Evolutionary conservation across 2,888 invertebrate species (phyloP).

Genomic region (Napeogenes sylphis): DNA sequence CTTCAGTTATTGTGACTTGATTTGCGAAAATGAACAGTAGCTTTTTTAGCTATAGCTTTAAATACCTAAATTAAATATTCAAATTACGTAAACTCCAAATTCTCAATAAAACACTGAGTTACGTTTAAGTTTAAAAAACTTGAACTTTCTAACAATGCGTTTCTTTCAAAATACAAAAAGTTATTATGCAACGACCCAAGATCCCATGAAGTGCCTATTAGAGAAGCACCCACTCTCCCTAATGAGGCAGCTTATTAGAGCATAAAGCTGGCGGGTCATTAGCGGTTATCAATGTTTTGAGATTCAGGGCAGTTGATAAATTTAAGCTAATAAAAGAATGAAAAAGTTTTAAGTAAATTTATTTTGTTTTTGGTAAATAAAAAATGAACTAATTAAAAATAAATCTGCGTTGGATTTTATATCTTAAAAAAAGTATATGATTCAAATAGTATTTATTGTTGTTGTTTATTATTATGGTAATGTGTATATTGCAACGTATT

Average conservation of each 20-base stretch:
- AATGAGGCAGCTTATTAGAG: constrained; percentile 32
- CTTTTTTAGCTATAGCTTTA: too few species aligned
- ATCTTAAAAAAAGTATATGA: too few species aligned
- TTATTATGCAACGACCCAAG: constrained; percentile 6
- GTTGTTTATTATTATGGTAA: too few species aligned
- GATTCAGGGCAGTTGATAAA: constrained; percentile 8
- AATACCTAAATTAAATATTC: too few species aligned
- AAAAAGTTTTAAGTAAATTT: neutral
- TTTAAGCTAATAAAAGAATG: neutral
- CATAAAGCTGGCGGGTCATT: constrained; percentile 25
- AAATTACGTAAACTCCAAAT: too few species aligned
- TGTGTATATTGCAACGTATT: too few species aligned
- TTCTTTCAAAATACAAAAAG: constrained; percentile 2
- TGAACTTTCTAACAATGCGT: neutral
- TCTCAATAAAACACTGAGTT: neutral
- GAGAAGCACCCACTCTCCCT: constrained; percentile 25
- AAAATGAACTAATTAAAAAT: too few species aligned
- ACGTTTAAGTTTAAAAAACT: neutral
- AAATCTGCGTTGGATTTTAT: too few species aligned
- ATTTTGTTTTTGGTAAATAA: too few species aligned
- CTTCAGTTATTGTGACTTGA: too few species aligned
- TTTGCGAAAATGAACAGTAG: too few species aligned
- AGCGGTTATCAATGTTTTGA: constrained; percentile 17
- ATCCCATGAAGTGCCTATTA: constrained; percentile 21
- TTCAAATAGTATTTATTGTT: too few species aligned